Conservation (phyloP, 1,140 invertebrate genomes). For the Drosophila ogumai region DNA sequence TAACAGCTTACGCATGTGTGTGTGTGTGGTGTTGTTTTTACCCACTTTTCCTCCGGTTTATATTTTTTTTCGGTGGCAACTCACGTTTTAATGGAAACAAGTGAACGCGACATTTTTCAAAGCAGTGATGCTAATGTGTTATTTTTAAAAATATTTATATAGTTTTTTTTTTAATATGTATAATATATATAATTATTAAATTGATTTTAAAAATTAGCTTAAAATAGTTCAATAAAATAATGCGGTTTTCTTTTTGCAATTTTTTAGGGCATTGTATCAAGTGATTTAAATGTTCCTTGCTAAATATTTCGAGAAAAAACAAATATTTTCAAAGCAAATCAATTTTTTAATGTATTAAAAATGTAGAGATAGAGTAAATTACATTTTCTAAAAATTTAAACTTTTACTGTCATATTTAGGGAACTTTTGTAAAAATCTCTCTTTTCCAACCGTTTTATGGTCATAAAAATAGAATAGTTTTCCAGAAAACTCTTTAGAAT, state of each 20-base stretch:
- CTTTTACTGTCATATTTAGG: not conserved
- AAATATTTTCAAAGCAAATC: no score
- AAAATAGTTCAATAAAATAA: no score
- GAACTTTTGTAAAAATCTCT: not conserved
- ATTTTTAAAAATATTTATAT: not conserved
- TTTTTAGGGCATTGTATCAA: no score
- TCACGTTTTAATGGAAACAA: constrained; percentile 67
- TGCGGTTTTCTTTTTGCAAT: no score
- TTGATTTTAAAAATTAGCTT: not conserved
- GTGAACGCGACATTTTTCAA: constrained; percentile 57
- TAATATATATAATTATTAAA: not conserved
- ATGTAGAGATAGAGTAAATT: no score
- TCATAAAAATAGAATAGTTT: no score
- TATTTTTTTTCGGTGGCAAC: constrained; percentile 39
- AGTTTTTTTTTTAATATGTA: no score
- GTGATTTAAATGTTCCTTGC: no score
- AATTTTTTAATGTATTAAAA: no score
- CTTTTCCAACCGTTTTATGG: no score
- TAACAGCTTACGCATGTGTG: constrained; percentile 17
- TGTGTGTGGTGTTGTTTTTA: constrained; percentile 19
- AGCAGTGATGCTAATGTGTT: not conserved
- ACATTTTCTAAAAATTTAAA: not conserved
- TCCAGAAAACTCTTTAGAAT: not conserved
- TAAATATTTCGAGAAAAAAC: no score
- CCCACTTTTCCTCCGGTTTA: constrained; percentile 10